Evolutionary conservation across 2,888 invertebrate species (phyloP).

Genomic region (Amblyteles armatorius): DNA sequence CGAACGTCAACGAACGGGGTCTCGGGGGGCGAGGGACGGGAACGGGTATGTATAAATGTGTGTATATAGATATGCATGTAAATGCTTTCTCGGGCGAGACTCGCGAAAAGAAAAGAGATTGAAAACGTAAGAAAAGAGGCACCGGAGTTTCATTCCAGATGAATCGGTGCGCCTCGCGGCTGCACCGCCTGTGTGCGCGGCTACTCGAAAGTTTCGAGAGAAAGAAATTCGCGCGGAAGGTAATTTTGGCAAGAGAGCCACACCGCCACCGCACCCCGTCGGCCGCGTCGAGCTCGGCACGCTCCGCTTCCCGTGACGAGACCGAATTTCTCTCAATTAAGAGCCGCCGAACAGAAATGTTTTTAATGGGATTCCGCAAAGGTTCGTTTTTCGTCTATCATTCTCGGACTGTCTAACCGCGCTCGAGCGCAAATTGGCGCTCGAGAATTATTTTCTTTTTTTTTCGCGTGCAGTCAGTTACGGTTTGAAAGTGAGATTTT

Average conservation of each 20-base stretch:
- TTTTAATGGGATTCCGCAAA: conserved; percentile 41
- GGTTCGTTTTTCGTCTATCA: conserved; percentile 53
- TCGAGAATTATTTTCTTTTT: neutral
- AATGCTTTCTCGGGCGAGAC: conserved; percentile 25
- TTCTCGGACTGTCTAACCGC: conserved; percentile 31
- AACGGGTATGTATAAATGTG: neutral
- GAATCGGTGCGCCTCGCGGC: conserved; percentile 30
- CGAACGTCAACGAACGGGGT: conserved; percentile 49
- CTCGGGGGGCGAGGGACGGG: neutral
- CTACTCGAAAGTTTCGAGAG: conserved; percentile 43
- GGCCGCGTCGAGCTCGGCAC: conserved; percentile 24
- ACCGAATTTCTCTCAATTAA: conserved; percentile 59
- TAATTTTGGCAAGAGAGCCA: conserved; percentile 48
- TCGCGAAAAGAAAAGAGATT: conserved; percentile 26
- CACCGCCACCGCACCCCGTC: neutral
- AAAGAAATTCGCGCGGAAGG: conserved; percentile 40
- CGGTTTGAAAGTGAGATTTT: neutral
- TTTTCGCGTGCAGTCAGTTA: neutral
- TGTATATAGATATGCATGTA: neutral
- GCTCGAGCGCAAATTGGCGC: neutral
- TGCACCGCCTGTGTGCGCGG: neutral
- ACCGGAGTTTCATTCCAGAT: conserved; percentile 25
- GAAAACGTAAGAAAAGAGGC: conserved; percentile 49
- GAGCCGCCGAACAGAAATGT: conserved; percentile 45
- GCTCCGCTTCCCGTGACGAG: conserved; percentile 46